phyloP scores from a whole-genome alignment of 2,797 vertebrate genomes.

The Acanthurus lineatus region DNA sequence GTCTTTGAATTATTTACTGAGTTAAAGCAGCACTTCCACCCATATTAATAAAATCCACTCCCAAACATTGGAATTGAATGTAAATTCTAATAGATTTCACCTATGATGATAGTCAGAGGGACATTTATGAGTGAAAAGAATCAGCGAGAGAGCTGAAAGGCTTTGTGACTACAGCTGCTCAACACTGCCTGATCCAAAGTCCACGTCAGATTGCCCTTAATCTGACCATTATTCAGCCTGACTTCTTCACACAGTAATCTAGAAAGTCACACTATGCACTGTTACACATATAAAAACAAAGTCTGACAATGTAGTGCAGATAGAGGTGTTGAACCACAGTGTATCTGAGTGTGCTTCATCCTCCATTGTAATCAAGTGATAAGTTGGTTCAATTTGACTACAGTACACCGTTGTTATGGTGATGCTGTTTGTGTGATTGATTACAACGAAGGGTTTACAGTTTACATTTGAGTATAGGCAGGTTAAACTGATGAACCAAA shows the following conservation, averaged over 20 bases:
- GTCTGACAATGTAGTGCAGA: slow-evolving; percentile 4
- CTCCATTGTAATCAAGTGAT: neutral
- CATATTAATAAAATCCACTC: slow-evolving; percentile 1
- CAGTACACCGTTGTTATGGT: neutral
- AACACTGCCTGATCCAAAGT: slow-evolving; percentile 63
- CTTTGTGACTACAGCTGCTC: slow-evolving; percentile 49
- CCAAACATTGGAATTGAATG: slow-evolving; percentile 15
- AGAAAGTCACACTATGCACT: slow-evolving; percentile 41
- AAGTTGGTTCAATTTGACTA: neutral
- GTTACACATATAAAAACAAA: neutral
- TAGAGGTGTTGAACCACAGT: neutral
- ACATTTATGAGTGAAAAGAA: slow-evolving; percentile 26
- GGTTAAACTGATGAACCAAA: slow-evolving; percentile 3
- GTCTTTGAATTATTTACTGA: slow-evolving; percentile 33
- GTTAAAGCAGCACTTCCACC: slow-evolving; percentile 4
- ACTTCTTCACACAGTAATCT: slow-evolving; percentile 68
- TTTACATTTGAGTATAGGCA: slow-evolving; percentile 10
- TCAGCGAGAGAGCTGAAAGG: slow-evolving; percentile 31
- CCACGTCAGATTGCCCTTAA: slow-evolving; percentile 77
- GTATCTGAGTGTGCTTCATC: neutral
- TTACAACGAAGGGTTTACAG: slow-evolving; percentile 22
- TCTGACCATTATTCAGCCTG: slow-evolving; percentile 74
- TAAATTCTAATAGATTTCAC: slow-evolving; percentile 4
- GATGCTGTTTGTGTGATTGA: neutral
- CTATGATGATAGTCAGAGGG: neutral